Evolutionary conservation across 2,888 invertebrate genomes (phyloP), one percentile per base, ranked within the genome.

Genomic region (Spisula solida): DNA sequence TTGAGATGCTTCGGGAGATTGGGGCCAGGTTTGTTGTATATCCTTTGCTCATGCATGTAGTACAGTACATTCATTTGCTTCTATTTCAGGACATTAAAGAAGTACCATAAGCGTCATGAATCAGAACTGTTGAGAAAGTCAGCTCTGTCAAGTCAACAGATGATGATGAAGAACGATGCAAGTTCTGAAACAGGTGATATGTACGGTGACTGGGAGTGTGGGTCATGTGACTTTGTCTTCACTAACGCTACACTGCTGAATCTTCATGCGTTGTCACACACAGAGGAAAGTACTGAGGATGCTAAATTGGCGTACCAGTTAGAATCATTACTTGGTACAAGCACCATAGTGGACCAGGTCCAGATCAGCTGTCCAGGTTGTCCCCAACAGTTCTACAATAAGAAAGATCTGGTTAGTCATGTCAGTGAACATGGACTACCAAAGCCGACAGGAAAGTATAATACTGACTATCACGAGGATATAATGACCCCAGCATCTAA

Each of bases 241-340:
- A 96, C 96, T 93, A 96, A 96, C 88, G 93, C 96, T 41, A 96
- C 94, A 80, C 94, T 97, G 14, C 96, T 97, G 20, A 97, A 97
- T 94, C 95, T 97, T 41, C 97, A 97, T 94, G 97, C 97, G 0
- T 95, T 97, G 31, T 96, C 97, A 6, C 97, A 97, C 93, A 97
- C 97, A 31, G 97, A 97, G 4, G 96, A 96, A 87, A 95, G 96
- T 90, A 95, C 14, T 12, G 81, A 81, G 5, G 81, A 86, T 29
- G 31, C 34, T 48, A 79, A 75, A 31, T 31, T 75, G 10, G 48
- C 83, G 14, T 48, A n/a, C n/a, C 83, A 83, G 51, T 47, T 83
- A 31, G 75, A 75, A 31, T 18, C 20, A 0, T 60, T n/a, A 55
- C 51, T 31, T 60, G 79, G 83, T n/a, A 81, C 78, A 29, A 78